Base-by-base conservation (phyloP, 2,797 vertebrate genomes). In the Oophaga sylvatica region DNA sequence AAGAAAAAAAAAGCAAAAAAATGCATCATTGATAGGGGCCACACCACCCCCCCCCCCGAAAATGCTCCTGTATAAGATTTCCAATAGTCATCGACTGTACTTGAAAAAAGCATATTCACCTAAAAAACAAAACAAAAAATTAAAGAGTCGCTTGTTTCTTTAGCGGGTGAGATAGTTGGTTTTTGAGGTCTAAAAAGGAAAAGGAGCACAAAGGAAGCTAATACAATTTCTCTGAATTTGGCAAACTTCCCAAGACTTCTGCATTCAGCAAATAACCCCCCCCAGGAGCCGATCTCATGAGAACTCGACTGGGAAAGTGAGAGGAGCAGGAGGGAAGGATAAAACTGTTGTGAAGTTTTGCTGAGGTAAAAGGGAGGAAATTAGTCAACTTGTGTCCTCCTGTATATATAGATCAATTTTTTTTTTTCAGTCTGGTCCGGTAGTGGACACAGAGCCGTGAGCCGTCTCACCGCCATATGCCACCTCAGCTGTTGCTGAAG, bases 391-490 rank as follows among this genome's bases (percentile, higher is more conserved):
- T 90, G 83, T 82, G 78, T 89, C 90, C 84, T 29, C 20, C 29
- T 90, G 87, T 0, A 0, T 13, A 13, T 45, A 83, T 78, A 78
- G 67, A 82, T 53, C 29, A 20, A 57, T 31, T n/a, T 83, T 22
- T 12, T 15, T 0, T 26, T 82, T 87, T 99, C 96, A 99, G 85
- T 99, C 98, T 0, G 97, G 98, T 78, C 98, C 98, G 0, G 98
- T 99, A 5, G 98, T 99, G 90, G 98, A 99, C 90, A 99, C 98
- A 0, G 97, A 99, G 17, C 97, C 96, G 91, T 98, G 97, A 4
- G 96, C 94, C 0, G 95, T 96, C 83, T 99, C 98, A 11, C 95
- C 94, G 90, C 88, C 94, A 53, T 89, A 89, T 12, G 88, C 73
- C 35, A 71, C 56, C 91, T 84, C 87, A 41, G 57, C 83, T 6